phyloP scores from a whole-genome alignment of 2,797 vertebrate species.

The Microctenopoma steveboyesi region DNA sequence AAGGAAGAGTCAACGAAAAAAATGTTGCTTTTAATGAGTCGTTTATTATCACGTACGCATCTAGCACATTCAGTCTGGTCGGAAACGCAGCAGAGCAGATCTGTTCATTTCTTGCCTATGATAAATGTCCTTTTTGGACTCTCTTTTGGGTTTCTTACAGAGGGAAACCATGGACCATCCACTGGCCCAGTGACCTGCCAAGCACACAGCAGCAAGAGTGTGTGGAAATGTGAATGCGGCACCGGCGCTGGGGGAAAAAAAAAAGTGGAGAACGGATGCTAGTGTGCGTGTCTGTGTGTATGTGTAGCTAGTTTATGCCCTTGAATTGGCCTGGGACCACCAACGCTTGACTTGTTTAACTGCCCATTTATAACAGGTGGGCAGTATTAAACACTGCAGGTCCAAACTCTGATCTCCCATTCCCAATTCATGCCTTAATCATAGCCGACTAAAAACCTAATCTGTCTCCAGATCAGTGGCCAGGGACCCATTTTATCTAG shows the following conservation, averaged over 20 bases:
- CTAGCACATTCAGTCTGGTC: constrained; percentile 52
- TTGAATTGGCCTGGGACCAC: constrained; percentile 75
- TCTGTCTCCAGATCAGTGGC: constrained; percentile 80
- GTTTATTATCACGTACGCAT: constrained; percentile 68
- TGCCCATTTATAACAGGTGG: constrained; percentile 81
- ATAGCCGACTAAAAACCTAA: constrained; percentile 78
- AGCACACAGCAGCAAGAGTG: constrained; percentile 30
- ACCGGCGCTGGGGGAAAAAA: constrained; percentile 14
- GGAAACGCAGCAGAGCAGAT: constrained; percentile 62
- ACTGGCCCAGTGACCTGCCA: constrained; percentile 54
- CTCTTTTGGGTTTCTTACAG: constrained; percentile 62
- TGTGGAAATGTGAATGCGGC: constrained; percentile 23
- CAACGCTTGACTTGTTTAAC: constrained; percentile 76
- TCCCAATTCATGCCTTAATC: constrained; percentile 77
- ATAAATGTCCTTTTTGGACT: constrained; percentile 74
- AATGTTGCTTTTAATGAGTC: constrained; percentile 54
- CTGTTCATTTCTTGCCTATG: constrained; percentile 68
- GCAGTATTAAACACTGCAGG: constrained; percentile 70
- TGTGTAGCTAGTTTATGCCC: constrained; percentile 58
- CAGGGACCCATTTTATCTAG: constrained; percentile 78
- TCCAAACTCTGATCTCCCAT: constrained; percentile 69
- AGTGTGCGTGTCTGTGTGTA: constrained; percentile 36
- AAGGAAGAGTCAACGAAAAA: constrained; percentile 36
- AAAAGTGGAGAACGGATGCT: constrained; percentile 30
- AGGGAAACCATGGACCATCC: constrained; percentile 46